Evolutionary conservation across 1,140 invertebrate species (phyloP).

Genomic region (Microvelia longipes): DNA sequence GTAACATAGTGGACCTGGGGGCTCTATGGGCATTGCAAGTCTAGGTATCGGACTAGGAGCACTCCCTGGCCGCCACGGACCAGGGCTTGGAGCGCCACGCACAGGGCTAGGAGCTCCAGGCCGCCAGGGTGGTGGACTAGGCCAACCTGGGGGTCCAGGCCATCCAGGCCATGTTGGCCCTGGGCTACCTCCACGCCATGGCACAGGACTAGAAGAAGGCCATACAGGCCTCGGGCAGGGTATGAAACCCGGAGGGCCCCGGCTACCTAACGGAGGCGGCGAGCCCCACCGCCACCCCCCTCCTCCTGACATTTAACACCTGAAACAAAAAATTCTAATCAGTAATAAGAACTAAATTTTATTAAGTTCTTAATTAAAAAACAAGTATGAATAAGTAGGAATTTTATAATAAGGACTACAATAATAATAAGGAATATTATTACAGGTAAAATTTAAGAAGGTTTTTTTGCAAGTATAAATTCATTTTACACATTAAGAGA

Average conservation of each 20-base stretch:
- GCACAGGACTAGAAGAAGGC: neutral
- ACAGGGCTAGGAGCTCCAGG: neutral
- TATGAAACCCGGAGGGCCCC: neutral
- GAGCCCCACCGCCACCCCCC: neutral
- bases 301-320: neutral
- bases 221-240: neutral
- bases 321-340: neutral
- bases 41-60: slow-evolving; percentile 9
- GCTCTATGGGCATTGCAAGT: slow-evolving; percentile 12
- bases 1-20: slow-evolving; percentile 11
- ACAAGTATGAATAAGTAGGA: too few species aligned
- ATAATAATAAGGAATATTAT: too few species aligned
- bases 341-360: too few species aligned
- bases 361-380: too few species aligned
- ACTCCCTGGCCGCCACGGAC: slow-evolving; percentile 8
- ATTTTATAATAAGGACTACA: too few species aligned
- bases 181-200: neutral
- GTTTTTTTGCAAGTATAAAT: too few species aligned
- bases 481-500: too few species aligned
- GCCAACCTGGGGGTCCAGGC: neutral
- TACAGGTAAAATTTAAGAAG: too few species aligned
- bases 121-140: neutral
- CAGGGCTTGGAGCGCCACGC: neutral
- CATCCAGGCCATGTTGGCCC: neutral
- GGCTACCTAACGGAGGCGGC: neutral